These are phyloP conservation scores for Anagrus nilaparvatae DNA, from an alignment of 1,140 invertebrate species.

Conservation along the genomic window DNA sequence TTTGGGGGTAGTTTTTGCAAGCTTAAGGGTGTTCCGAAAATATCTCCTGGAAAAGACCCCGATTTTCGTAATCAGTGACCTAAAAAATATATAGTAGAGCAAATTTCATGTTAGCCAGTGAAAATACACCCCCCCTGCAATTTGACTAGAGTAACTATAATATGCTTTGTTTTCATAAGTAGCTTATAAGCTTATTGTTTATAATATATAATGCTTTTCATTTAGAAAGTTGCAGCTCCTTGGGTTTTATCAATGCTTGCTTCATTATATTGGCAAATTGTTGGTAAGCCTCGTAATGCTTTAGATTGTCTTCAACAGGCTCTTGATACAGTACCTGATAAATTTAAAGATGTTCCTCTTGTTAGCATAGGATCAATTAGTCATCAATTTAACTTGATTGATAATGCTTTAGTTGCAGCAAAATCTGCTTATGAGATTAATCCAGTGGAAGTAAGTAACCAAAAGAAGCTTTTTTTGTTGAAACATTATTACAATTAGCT, in stretches of 20 bases:
- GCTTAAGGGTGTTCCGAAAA: too few species aligned
- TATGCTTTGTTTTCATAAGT: too few species aligned
- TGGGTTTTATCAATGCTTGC: constrained; percentile 55
- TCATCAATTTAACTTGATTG: constrained; percentile 52
- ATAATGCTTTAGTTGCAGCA: constrained; percentile 48
- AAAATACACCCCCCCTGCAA: too few species aligned
- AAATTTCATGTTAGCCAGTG: too few species aligned
- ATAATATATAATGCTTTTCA: not conserved
- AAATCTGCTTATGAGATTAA: constrained; percentile 48
- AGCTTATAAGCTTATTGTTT: not conserved
- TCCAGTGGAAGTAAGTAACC: constrained; percentile 49
- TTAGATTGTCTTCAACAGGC: constrained; percentile 54
- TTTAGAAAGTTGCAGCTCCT: constrained; percentile 53
- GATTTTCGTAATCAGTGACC: too few species aligned
- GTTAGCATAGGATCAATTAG: constrained; percentile 51
- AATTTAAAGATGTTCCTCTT: constrained; percentile 49
- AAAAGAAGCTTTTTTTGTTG: too few species aligned
- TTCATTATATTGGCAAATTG: constrained; percentile 58
- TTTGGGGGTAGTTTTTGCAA: too few species aligned
- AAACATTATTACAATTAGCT: not conserved
- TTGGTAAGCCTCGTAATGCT: constrained; percentile 50
- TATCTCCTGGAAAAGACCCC: too few species aligned
- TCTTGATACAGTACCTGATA: constrained; percentile 41
- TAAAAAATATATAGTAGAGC: too few species aligned
- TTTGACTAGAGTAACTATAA: too few species aligned